These are phyloP conservation scores for Linyphia triangularis DNA, from an alignment of 2,888 invertebrate genomes.

Conservation along the genomic window DNA sequence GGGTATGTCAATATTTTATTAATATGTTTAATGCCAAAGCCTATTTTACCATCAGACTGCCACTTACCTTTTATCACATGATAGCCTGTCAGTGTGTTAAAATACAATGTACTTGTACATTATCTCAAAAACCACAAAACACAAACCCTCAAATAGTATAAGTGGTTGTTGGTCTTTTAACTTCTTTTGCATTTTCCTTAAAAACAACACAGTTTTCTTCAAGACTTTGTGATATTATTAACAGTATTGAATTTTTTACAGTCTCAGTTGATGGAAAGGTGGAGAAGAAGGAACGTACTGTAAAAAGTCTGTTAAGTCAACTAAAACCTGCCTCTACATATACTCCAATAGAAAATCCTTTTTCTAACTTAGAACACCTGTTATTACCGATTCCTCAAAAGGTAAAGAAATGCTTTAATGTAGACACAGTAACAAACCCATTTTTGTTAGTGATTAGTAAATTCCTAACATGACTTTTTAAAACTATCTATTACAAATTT, in stretches of 20 bases:
- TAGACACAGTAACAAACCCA: no score
- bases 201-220: no score
- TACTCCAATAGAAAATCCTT: conserved; percentile 82
- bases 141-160: no score
- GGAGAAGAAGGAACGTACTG: conserved; percentile 79
- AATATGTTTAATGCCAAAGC: background rate
- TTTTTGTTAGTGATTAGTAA: no score
- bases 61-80: background rate
- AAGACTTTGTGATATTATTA: no score
- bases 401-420: no score
- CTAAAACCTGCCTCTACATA: conserved; percentile 83
- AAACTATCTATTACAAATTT: no score
- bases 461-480: no score
- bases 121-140: background rate
- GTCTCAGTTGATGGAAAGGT: conserved; percentile 68
- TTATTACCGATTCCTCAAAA: conserved; percentile 83
- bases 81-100: background rate
- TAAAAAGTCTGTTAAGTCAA: conserved; percentile 86
- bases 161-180: no score
- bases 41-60: background rate
- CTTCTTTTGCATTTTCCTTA: no score
- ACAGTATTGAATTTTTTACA: no score
- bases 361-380: conserved; percentile 86
- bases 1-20: background rate
- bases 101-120: background rate